Percentiles rank a stretch among this genome's conserved stretches.
Conservation (phyloP, 2,888 invertebrate species). For the Agriopis marginaria region DNA sequence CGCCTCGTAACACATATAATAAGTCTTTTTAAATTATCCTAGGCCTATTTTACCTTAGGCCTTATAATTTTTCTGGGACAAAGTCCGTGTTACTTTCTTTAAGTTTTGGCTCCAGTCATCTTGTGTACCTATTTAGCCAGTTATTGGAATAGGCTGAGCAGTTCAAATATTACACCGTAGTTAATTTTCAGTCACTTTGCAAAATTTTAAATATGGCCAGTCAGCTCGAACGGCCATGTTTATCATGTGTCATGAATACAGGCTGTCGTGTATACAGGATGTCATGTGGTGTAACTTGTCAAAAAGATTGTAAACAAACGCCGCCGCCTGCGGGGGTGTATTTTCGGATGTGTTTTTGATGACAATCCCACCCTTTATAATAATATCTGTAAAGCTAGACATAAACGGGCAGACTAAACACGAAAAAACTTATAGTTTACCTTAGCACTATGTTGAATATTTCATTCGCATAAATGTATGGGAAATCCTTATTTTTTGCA, state of each 20-base stretch:
- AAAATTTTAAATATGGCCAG: not conserved
- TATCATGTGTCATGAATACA: not conserved
- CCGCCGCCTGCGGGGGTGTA: not conserved
- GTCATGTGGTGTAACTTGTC: slow-evolving; percentile 11
- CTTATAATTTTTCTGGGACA: too few relatives aligned
- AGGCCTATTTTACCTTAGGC: too few relatives aligned
- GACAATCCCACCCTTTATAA: slow-evolving; percentile 43
- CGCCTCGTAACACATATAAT: too few relatives aligned
- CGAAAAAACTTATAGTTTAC: not conserved
- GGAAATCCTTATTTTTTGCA: too few relatives aligned
- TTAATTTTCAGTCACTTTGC: not conserved
- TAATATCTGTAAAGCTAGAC: slow-evolving; percentile 21
- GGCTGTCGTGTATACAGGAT: not conserved
- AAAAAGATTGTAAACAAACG: slow-evolving; percentile 31
- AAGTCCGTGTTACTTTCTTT: too few relatives aligned
- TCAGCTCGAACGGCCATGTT: not conserved
- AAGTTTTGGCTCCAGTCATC: too few relatives aligned
- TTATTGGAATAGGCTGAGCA: not conserved
- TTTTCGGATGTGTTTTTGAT: slow-evolving; percentile 50
- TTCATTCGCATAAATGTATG: too few relatives aligned
- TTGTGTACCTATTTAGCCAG: too few relatives aligned
- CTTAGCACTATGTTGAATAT: not conserved
- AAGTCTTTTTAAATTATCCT: too few relatives aligned
- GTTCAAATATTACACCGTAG: not conserved
- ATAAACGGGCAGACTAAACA: slow-evolving; percentile 9